Percentiles rank a stretch among this genome's conserved stretches.
Conservation (phyloP, 2,888 invertebrate genomes). For the Sipunculus nudus region DNA sequence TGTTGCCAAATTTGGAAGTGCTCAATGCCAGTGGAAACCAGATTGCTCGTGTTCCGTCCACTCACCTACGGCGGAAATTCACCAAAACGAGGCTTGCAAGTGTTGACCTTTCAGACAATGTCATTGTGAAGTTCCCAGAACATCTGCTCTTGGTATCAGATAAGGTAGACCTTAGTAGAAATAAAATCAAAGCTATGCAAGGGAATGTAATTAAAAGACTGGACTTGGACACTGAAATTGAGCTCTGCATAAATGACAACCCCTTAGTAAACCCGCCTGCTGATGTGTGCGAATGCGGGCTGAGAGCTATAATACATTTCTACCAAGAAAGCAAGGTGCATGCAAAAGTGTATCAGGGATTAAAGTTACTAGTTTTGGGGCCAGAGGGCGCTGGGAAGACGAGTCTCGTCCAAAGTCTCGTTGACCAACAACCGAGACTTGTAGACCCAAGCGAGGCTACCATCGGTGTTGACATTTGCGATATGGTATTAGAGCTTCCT, state of each 20-base stretch:
- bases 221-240: conserved; percentile 48
- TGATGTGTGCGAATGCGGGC: conserved; percentile 59
- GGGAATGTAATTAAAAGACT: conserved; percentile 56
- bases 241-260: conserved; percentile 53
- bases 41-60: conserved; percentile 55
- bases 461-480: conserved; percentile 50
- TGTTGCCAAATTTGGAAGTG: conserved; percentile 54
- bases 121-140: conserved; percentile 60
- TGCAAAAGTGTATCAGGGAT: conserved; percentile 50
- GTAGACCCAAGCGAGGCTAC: conserved; percentile 53
- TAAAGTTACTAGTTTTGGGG: conserved; percentile 43
- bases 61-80: conserved; percentile 49
- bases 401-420: conserved; percentile 50
- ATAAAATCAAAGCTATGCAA: conserved; percentile 52
- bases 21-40: conserved; percentile 59
- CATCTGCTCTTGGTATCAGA: conserved; percentile 56
- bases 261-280: conserved; percentile 57
- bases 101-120: conserved; percentile 61
- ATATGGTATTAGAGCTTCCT: conserved; percentile 47
- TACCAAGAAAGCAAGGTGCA: conserved; percentile 58
- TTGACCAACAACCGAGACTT: conserved; percentile 60
- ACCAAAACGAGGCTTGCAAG: conserved; percentile 39
- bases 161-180: conserved; percentile 56
- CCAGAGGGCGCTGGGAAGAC: conserved; percentile 37
- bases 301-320: conserved; percentile 57